Evolutionary conservation across 1,140 invertebrate species (phyloP).

Genomic region (Eupeodes corollae): DNA sequence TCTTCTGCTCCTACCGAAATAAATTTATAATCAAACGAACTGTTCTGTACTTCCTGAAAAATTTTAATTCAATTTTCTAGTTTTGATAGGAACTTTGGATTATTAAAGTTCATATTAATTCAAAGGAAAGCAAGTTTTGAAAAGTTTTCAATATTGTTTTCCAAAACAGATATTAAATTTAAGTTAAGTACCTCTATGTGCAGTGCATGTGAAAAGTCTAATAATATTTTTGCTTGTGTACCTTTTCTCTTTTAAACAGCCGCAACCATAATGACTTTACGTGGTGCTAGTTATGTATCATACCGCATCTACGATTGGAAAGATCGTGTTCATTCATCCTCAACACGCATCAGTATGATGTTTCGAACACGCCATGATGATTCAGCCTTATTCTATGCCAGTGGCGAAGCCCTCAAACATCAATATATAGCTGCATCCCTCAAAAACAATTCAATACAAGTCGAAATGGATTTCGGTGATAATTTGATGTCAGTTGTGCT

Average conservation of each 20-base stretch:
- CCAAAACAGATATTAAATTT: too few species aligned
- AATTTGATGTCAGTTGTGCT: slow-evolving; percentile 55
- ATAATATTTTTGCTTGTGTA: neutral
- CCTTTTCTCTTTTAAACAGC: slow-evolving; percentile 41
- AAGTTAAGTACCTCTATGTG: too few species aligned
- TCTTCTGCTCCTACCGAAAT: too few species aligned
- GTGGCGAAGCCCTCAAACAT: slow-evolving; percentile 66
- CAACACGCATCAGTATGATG: slow-evolving; percentile 72
- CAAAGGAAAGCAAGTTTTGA: too few species aligned
- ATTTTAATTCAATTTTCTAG: too few species aligned
- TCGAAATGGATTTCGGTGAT: slow-evolving; percentile 76
- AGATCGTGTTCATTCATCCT: slow-evolving; percentile 76
- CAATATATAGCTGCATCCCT: slow-evolving; percentile 77
- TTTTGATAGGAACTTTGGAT: too few species aligned
- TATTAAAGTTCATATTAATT: too few species aligned
- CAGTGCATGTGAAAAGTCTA: too few species aligned
- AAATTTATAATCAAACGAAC: too few species aligned
- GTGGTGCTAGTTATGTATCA: slow-evolving; percentile 84
- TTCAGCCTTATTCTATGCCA: slow-evolving; percentile 76
- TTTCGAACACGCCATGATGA: slow-evolving; percentile 83
- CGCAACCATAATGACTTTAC: slow-evolving; percentile 72
- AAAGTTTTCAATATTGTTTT: too few species aligned
- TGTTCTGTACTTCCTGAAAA: too few species aligned
- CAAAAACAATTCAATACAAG: slow-evolving; percentile 60
- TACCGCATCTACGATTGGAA: slow-evolving; percentile 89